A percentile compares a stretch with the other conserved stretches of the same genome.
phyloP scores from a whole-genome alignment of 2,888 invertebrate species.

The Philopedon plagiatum region DNA sequence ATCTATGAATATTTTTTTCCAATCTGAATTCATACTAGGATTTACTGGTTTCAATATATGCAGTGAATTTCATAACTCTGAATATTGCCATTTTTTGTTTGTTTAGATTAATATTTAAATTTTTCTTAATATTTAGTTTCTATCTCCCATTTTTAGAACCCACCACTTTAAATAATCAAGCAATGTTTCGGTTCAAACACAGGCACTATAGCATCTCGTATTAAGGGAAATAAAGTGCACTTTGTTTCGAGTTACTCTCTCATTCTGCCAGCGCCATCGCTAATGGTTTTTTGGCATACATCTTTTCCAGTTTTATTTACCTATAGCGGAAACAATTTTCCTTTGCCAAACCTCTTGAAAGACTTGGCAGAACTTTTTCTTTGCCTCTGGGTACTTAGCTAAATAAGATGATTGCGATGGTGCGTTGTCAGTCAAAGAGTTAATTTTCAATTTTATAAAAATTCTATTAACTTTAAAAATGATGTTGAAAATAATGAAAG shows the following conservation, averaged over 20 bases:
- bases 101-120: too few species aligned
- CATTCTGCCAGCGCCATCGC: constrained; percentile 28
- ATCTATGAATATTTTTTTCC: too few species aligned
- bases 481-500: too few species aligned
- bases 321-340: constrained; percentile 35
- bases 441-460: not conserved
- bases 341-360: constrained; percentile 13
- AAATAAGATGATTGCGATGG: not conserved
- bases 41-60: too few species aligned
- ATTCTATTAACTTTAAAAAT: too few species aligned
- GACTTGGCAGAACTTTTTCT: constrained; percentile 7
- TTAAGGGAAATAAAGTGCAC: constrained; percentile 29
- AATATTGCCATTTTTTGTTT: too few species aligned
- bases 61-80: too few species aligned
- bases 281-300: constrained; percentile 35
- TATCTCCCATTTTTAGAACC: not conserved
- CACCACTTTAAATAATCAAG: constrained; percentile 11
- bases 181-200: constrained; percentile 18
- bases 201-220: constrained; percentile 14
- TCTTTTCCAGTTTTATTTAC: constrained; percentile 37
- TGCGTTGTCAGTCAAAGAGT: not conserved
- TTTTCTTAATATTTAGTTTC: not conserved
- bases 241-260: constrained; percentile 27
- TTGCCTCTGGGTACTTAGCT: not conserved
- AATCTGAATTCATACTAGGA: too few species aligned